Evolutionary conservation across 1,140 invertebrate genomes (phyloP), one percentile per base, ranked within the genome.

Genomic region (Eufriesea mexicana): DNA sequence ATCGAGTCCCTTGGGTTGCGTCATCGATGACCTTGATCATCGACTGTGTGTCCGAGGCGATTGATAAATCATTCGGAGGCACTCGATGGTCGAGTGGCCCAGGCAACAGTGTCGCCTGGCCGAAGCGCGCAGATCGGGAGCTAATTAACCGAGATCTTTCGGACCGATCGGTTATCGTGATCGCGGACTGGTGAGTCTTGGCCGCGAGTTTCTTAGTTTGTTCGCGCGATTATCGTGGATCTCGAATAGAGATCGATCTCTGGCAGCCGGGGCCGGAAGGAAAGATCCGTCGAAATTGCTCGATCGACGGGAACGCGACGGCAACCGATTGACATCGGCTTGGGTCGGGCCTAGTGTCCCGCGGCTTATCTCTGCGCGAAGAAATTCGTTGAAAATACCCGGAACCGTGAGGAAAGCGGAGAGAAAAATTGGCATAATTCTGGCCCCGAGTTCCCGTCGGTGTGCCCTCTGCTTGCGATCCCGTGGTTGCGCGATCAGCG

Each of bases 61-160:
- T 91, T 90, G 90, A 91, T 91, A 91, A 91, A 89, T 91, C 86
- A 89, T 91, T 90, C 89, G 76, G 87, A 80, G 83, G 57, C 79
- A 77, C 81, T 83, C 73, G 85, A 85, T 84, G 77, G 84, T 62
- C 47, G 86, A 89, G 80, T 81, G 73, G 42, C 23, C 57, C 35
- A 59, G 72, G 71, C 61, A 75, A 90, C 91, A 89, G 91, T 91
- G 84, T 87, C 85, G 76, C 75, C 75, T 45, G 59, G 75, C 64
- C 23, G 71, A 86, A 49, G 77, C 88, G 84, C 88, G 84, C 79
- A 76, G 90, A 90, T 90, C 88, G 84, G 80, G 81, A 86, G 77
- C 84, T 62, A 89, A 91, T 91, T 85, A 85, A 74, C 66, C 61
- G 70, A 90, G 87, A 91, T 91, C 89, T 79, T 68, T 66, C 61